Percentiles rank a stretch among this genome's conserved stretches.
Conservation (phyloP, 2,888 invertebrate species). For the Ashinkailepas kermadecensis region DNA sequence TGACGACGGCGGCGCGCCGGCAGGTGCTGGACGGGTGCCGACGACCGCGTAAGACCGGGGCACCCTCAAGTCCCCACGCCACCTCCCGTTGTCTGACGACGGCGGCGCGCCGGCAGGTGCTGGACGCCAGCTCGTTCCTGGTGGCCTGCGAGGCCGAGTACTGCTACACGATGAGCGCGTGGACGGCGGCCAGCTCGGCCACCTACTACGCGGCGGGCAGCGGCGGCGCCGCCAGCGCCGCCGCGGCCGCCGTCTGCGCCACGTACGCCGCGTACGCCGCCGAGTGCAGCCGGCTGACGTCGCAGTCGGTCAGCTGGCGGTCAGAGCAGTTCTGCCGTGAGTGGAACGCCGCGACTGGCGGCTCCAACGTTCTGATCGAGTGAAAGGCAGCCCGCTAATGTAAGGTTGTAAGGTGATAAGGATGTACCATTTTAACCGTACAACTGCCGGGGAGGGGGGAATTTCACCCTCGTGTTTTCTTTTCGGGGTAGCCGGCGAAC, state of each 20-base stretch:
- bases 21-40: slow-evolving; percentile 60
- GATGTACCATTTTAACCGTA: no score
- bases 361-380: no score
- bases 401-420: no score
- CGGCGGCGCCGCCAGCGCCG: slow-evolving; percentile 62
- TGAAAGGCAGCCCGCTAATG: no score
- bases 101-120: slow-evolving; percentile 44
- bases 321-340: slow-evolving; percentile 73
- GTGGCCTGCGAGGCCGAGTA: slow-evolving; percentile 73
- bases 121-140: slow-evolving; percentile 58
- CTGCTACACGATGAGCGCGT: slow-evolving; percentile 54
- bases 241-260: slow-evolving; percentile 46
- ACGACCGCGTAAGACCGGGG: no score
- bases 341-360: slow-evolving; percentile 40
- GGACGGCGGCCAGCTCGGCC: slow-evolving; percentile 62
- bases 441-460: no score
- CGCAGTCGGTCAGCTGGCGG: slow-evolving; percentile 59
- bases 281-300: neutral
- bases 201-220: slow-evolving; percentile 67
- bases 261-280: neutral
- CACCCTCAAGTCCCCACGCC: no score
- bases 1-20: slow-evolving; percentile 28
- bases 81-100: no score
- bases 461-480: no score
- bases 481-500: no score